Evolutionary conservation across 1,140 invertebrate species (phyloP), one percentile per base, ranked within the genome.

Genomic region (Pissodes strobi): DNA sequence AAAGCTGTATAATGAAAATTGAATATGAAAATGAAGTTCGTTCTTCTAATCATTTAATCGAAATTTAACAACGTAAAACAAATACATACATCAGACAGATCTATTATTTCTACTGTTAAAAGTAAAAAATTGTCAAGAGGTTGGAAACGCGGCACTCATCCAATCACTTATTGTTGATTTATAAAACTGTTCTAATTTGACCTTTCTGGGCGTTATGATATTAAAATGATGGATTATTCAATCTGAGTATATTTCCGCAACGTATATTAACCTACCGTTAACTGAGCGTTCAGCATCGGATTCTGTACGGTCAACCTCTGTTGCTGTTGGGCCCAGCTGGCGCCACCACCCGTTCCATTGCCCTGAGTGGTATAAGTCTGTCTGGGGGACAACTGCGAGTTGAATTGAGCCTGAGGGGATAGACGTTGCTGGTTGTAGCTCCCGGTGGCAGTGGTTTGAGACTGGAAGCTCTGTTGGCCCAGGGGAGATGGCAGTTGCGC

Each of bases 221-320:
- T 30, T 30, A 30, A 30, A 41, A 17, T n/a, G 38, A 41, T 41
- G 38, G 13, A n/a, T n/a, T n/a, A n/a, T n/a, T n/a, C n/a, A n/a
- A n/a, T n/a, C n/a, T n/a, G n/a, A n/a, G n/a, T n/a, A n/a, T n/a
- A n/a, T n/a, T n/a, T n/a, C n/a, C n/a, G n/a, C n/a, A n/a, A n/a
- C n/a, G 6, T 63, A 45, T 17, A 52, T 23, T 52, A 13, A 79
- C 81, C 84, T 80, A 88, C 88, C 71, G 87, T 86, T 59, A 91
- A 79, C 77, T 91, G 89, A 62, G 88, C 87, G 79, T 87, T 91
- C 60, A 92, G 81, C 87, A 92, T 88, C 3, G 91, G 88, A 80
- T 90, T 90, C 76, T 90, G 84, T 38, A 85, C 71, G 38, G 76
- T 79, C 8, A 82, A 69, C 25, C 79, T 68, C 46, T 72, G 67